phyloP scores from a whole-genome alignment of 2,888 invertebrate genomes.

The Cyclophora albipunctata region DNA sequence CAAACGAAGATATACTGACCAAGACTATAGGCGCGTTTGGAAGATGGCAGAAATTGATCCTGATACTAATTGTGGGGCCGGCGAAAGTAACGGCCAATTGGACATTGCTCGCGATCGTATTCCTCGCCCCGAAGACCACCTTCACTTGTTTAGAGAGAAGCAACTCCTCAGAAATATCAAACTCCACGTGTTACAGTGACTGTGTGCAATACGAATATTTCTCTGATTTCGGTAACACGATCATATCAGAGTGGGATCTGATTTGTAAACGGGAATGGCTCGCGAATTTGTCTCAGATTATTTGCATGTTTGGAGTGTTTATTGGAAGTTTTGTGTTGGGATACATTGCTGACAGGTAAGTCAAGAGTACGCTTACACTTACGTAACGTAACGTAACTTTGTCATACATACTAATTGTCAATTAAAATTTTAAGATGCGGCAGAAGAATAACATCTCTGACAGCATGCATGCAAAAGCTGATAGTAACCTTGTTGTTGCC shows the following conservation, averaged over 20 bases:
- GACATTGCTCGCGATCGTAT: conserved; percentile 81
- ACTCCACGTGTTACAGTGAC: conserved; percentile 59
- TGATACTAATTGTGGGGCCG: conserved; percentile 74
- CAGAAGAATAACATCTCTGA: conserved; percentile 78
- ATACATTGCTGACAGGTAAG: conserved; percentile 80
- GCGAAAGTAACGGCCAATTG: conserved; percentile 81
- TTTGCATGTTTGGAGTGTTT: conserved; percentile 82
- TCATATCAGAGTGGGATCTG: conserved; percentile 81
- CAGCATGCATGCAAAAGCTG: conserved; percentile 77
- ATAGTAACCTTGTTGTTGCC: conserved; percentile 77
- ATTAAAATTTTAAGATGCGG: conserved; percentile 74
- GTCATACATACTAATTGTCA: no score
- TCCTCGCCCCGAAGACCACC: conserved; percentile 77
- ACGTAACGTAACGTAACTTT: no score
- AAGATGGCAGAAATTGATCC: conserved; percentile 77
- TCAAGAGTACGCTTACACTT: background rate
- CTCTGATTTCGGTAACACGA: conserved; percentile 78
- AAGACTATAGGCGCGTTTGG: conserved; percentile 56
- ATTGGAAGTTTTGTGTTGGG: conserved; percentile 81
- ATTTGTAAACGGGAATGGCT: conserved; percentile 78
- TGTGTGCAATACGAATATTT: conserved; percentile 74
- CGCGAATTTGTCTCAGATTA: conserved; percentile 79
- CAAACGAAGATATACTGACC: no score
- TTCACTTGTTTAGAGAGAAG: conserved; percentile 53
- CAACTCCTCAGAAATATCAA: conserved; percentile 34